phyloP scores from a whole-genome alignment of 2,113 vertebrate species.

The Chaetops frenatus region DNA sequence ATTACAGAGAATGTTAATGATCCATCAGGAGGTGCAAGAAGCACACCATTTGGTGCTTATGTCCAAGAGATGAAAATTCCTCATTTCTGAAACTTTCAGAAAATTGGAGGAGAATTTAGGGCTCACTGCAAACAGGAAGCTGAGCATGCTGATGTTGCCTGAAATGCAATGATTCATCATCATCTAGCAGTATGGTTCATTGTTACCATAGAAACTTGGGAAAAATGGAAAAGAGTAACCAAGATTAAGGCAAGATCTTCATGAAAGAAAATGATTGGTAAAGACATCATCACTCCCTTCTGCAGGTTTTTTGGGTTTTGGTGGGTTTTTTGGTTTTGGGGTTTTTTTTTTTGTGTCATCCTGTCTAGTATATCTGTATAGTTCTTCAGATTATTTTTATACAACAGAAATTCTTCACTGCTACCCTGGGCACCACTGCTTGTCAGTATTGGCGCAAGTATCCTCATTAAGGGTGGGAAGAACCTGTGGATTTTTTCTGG shows the following conservation, averaged over 20 bases:
- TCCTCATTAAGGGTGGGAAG: neutral
- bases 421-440: neutral
- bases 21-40: neutral
- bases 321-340: too few relatives aligned
- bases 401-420: neutral
- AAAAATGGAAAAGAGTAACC: neutral
- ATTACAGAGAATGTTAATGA: neutral
- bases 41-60: neutral
- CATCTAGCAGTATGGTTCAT: neutral
- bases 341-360: neutral
- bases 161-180: neutral
- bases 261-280: neutral
- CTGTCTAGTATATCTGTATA: neutral
- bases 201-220: neutral
- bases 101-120: neutral
- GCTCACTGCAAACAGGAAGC: neutral
- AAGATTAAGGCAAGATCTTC: neutral
- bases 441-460: neutral
- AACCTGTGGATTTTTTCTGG: fast-evolving
- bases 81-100: neutral
- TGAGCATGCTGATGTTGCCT: neutral
- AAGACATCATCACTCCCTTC: neutral
- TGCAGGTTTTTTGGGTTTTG: neutral
- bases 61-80: neutral
- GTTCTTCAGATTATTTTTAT: neutral